Percentiles rank a stretch among this genome's conserved stretches.
These are phyloP conservation scores for Homarus gammarus DNA, from an alignment of 2,888 invertebrate genomes.

Conservation along the genomic window DNA sequence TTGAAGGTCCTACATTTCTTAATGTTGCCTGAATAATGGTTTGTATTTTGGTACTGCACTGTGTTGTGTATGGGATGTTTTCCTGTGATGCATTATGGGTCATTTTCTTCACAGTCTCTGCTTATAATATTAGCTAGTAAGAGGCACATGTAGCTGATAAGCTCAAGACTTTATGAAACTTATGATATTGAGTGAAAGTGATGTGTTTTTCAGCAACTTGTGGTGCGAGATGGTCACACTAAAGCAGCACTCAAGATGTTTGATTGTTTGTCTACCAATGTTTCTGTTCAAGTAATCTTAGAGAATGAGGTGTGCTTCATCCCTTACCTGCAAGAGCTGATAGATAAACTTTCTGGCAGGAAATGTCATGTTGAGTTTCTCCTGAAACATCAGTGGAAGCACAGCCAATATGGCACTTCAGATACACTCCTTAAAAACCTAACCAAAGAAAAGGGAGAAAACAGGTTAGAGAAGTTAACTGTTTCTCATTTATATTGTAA, in stretches of 20 bases:
- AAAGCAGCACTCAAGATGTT: slow-evolving; percentile 7
- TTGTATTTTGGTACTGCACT: too few relatives aligned
- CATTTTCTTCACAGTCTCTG: too few relatives aligned
- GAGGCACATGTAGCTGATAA: too few relatives aligned
- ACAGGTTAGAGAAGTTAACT: not conserved
- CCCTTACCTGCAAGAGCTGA: slow-evolving; percentile 8
- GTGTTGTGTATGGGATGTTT: too few relatives aligned
- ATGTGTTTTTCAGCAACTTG: not conserved
- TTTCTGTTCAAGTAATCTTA: slow-evolving; percentile 13
- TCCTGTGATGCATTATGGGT: too few relatives aligned
- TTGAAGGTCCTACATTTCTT: too few relatives aligned
- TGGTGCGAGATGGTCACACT: not conserved
- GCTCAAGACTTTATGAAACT: too few relatives aligned
- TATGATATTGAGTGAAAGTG: too few relatives aligned
- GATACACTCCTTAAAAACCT: not conserved
- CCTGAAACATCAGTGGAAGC: not conserved
- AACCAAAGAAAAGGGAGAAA: not conserved
- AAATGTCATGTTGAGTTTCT: not conserved
- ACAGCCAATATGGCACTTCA: not conserved
- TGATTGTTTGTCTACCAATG: not conserved
- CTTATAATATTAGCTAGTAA: too few relatives aligned
- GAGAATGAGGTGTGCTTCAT: slow-evolving; percentile 12
- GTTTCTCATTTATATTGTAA: not conserved
- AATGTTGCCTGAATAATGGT: too few relatives aligned
- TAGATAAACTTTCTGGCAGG: not conserved